These are phyloP conservation scores for Bufo gargarizans DNA, from an alignment of 2,113 vertebrate genomes.

Conservation along the genomic window DNA sequence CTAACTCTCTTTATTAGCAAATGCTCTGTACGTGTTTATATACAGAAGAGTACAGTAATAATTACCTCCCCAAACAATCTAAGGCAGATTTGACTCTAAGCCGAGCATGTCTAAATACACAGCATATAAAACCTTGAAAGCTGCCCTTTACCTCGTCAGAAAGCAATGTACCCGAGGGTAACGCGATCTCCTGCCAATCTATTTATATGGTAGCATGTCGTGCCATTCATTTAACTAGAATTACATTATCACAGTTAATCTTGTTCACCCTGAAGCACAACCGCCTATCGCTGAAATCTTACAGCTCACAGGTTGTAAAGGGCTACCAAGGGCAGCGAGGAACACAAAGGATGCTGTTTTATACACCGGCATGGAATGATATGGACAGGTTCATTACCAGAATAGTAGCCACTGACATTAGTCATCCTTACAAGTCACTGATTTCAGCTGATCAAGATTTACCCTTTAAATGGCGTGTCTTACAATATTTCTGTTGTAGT, in stretches of 20 bases:
- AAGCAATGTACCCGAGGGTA: conserved; percentile 1
- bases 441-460: neutral
- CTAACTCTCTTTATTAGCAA: neutral
- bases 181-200: neutral
- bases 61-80: conserved; percentile 13
- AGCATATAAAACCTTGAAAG: conserved; percentile 4
- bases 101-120: conserved; percentile 8
- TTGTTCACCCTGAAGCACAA: neutral
- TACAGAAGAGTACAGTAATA: neutral
- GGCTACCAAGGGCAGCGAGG: neutral
- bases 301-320: conserved; percentile 3
- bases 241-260: conserved; percentile 32
- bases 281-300: neutral
- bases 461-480: too few species aligned
- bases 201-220: conserved; percentile 42
- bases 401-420: too few species aligned
- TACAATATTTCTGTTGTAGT: too few species aligned
- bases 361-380: conserved; percentile 3
- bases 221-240: conserved; percentile 27
- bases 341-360: conserved; percentile 7
- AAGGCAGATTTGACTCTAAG: neutral
- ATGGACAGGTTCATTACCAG: neutral
- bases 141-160: conserved; percentile 13
- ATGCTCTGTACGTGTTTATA: neutral
- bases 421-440: neutral